These are phyloP conservation scores for Blastobasis lacticolella DNA, from an alignment of 2,888 invertebrate species.

Conservation along the genomic window DNA sequence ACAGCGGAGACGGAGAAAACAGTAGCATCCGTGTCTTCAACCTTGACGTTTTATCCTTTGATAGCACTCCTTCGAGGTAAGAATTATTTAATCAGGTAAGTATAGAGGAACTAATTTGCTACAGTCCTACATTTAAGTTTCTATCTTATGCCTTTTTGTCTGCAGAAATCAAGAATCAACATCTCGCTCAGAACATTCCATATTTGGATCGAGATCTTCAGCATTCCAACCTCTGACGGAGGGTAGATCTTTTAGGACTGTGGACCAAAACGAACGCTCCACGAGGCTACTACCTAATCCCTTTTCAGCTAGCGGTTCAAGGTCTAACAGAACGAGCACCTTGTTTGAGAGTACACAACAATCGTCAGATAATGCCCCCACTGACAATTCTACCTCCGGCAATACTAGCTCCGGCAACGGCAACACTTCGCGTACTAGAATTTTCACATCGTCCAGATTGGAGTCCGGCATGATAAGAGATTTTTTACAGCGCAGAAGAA, in stretches of 20 bases:
- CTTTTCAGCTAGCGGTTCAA: constrained; percentile 42
- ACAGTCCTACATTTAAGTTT: too few relatives aligned
- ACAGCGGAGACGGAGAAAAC: constrained; percentile 36
- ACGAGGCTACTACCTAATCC: constrained; percentile 55
- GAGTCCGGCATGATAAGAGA: constrained; percentile 27
- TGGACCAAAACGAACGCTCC: constrained; percentile 42
- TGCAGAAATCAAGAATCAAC: constrained; percentile 36
- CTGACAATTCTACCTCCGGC: constrained; percentile 14
- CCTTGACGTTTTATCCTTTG: constrained; percentile 51
- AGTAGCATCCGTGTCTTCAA: constrained; percentile 44
- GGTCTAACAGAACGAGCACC: constrained; percentile 24
- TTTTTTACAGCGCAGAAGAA: constrained; percentile 31
- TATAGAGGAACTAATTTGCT: too few relatives aligned
- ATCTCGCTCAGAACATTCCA: constrained; percentile 34
- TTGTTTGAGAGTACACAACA: constrained; percentile 25
- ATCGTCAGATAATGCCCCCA: constrained; percentile 1
- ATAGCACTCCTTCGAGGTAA: constrained; percentile 40
- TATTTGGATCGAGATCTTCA: constrained; percentile 53
- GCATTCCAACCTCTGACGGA: constrained; percentile 58
- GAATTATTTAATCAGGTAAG: neutral
- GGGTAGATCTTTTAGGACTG: constrained; percentile 38
- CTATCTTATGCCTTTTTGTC: constrained; percentile 8
- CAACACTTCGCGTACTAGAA: constrained; percentile 54
- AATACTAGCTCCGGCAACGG: constrained; percentile 4
- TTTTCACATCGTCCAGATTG: constrained; percentile 45